phyloP scores from a whole-genome alignment of 2,888 invertebrate genomes.

The Eumacrocentrus americanus region DNA sequence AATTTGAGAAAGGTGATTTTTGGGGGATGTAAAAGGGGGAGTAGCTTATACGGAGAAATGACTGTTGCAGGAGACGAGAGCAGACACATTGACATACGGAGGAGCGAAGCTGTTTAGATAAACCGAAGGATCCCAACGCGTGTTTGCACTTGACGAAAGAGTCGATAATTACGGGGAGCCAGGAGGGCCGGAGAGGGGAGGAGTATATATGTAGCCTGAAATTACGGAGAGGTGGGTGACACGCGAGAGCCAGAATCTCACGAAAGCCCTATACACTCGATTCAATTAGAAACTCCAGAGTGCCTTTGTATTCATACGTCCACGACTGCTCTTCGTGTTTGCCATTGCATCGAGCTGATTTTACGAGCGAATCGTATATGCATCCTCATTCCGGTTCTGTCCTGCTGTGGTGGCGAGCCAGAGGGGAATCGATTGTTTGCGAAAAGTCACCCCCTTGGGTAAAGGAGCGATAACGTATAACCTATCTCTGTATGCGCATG shows the following conservation, averaged over 20 bases:
- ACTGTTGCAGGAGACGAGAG: conserved; percentile 13
- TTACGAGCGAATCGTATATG: too few relatives aligned
- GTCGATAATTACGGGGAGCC: conserved; percentile 27
- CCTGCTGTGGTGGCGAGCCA: not conserved
- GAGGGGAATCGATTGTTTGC: conserved; percentile 21
- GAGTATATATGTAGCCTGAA: conserved; percentile 15
- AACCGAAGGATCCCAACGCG: conserved; percentile 19
- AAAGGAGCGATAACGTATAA: conserved; percentile 25
- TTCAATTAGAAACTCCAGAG: conserved; percentile 19
- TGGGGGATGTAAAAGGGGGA: not conserved
- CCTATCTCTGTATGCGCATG: not conserved
- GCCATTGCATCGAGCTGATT: too few relatives aligned
- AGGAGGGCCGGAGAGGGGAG: conserved; percentile 5
- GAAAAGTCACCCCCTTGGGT: conserved; percentile 25
- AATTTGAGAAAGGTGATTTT: not conserved
- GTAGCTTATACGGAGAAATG: conserved; percentile 1
- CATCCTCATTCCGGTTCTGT: not conserved
- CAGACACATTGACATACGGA: conserved; percentile 2
- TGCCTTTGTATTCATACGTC: not conserved
- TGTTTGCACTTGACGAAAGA: conserved; percentile 12
- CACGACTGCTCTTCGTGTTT: too few relatives aligned
- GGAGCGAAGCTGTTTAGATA: conserved; percentile 27
- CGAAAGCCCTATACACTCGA: conserved; percentile 20
- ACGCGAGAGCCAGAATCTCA: conserved; percentile 25
- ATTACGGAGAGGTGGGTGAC: conserved; percentile 22